Percentiles rank a stretch among this genome's conserved stretches.
These are phyloP conservation scores for Toxotes lorentzi DNA, from an alignment of 2,797 vertebrate species.

Conservation along the genomic window DNA sequence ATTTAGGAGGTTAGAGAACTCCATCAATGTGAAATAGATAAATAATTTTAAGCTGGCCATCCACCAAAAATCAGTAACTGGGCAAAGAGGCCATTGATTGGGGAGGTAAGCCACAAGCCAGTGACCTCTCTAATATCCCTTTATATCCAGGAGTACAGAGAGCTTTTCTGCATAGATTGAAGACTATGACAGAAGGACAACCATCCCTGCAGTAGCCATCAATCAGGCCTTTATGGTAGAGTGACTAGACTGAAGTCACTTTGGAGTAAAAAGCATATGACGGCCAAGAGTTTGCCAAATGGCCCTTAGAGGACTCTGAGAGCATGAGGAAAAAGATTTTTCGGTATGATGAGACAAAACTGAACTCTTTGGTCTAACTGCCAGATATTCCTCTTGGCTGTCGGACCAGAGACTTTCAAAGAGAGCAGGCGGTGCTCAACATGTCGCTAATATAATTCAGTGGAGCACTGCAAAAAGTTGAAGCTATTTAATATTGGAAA, in stretches of 20 bases:
- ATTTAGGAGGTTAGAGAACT: constrained; percentile 1
- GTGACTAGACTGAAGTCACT: constrained; percentile 67
- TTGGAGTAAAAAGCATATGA: constrained; percentile 68
- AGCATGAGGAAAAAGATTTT: constrained; percentile 45
- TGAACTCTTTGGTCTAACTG: constrained; percentile 48
- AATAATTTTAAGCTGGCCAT: background rate
- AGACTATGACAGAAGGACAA: constrained; percentile 61
- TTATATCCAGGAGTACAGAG: background rate
- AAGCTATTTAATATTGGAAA: constrained; percentile 39
- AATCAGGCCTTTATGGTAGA: constrained; percentile 74
- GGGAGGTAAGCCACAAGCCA: constrained; percentile 1
- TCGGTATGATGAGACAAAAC: constrained; percentile 59
- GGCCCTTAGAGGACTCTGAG: constrained; percentile 49
- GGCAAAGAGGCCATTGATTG: constrained; percentile 14
- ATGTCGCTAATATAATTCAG: constrained; percentile 32
- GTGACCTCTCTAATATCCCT: background rate
- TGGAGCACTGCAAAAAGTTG: constrained; percentile 30
- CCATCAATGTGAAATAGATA: background rate
- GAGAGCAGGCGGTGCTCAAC: constrained; percentile 38
- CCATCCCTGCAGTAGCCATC: constrained; percentile 70
- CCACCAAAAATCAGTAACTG: background rate
- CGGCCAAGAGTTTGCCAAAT: constrained; percentile 68
- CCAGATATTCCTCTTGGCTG: constrained; percentile 50
- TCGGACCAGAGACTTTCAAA: constrained; percentile 40
- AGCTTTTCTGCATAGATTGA: constrained; percentile 54